Evolutionary conservation across 2,113 vertebrate species (phyloP).

Genomic region (Syngnathus scovelli): DNA sequence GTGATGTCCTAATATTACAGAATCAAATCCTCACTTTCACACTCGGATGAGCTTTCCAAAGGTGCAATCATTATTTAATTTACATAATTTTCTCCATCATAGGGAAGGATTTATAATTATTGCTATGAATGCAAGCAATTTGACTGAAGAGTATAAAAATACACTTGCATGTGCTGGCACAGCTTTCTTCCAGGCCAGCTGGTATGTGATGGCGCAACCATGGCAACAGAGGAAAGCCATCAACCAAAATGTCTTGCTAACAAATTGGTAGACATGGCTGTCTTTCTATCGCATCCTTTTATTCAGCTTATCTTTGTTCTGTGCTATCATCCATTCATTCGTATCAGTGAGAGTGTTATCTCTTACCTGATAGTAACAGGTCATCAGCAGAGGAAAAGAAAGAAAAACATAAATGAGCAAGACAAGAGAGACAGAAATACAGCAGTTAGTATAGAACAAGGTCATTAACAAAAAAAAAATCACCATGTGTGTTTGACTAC

Average conservation of each 20-base stretch:
- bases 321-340: neutral
- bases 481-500: neutral
- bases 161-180: slow-evolving; percentile 8
- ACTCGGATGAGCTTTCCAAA: slow-evolving; percentile 13
- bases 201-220: slow-evolving; percentile 51
- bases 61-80: slow-evolving; percentile 21
- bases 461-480: neutral
- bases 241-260: slow-evolving; percentile 48
- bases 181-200: slow-evolving; percentile 41
- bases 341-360: slow-evolving; percentile 14
- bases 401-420: slow-evolving; percentile 9
- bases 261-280: slow-evolving; percentile 41
- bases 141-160: slow-evolving; percentile 4
- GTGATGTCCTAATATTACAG: neutral
- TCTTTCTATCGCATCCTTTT: slow-evolving; percentile 34
- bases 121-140: slow-evolving; percentile 21
- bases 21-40: neutral
- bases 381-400: neutral
- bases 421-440: slow-evolving; percentile 2
- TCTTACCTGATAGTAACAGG: slow-evolving; percentile 48
- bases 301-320: slow-evolving; percentile 4
- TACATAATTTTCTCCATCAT: slow-evolving; percentile 20
- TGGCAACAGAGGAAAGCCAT: slow-evolving; percentile 55
- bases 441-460: neutral
- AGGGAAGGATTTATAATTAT: slow-evolving; percentile 20